A percentile compares a stretch with the other conserved stretches of the same genome.
phyloP scores from a whole-genome alignment of 1,140 invertebrate genomes.

The Trachymyrmex cornetzi region DNA sequence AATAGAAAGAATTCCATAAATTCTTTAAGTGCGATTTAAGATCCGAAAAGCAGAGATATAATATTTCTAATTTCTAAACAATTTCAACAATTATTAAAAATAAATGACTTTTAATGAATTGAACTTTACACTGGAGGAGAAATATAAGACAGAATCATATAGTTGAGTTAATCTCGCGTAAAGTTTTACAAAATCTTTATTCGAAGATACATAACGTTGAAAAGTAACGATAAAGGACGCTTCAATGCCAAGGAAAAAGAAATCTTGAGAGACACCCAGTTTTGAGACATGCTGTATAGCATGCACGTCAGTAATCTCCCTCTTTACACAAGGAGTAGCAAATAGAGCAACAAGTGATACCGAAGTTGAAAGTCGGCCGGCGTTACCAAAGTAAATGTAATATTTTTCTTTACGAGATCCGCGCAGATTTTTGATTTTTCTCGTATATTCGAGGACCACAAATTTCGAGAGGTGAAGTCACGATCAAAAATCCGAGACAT shows the following conservation, averaged over 20 bases:
- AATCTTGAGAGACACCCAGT: conserved; percentile 5
- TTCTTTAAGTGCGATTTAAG: background rate
- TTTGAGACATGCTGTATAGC: background rate
- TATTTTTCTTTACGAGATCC: conserved; percentile 50
- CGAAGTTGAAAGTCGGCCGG: conserved; percentile 47
- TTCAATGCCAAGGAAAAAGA: background rate
- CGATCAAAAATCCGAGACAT: conserved; percentile 18
- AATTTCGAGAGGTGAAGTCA: conserved; percentile 1
- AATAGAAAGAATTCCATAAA: background rate
- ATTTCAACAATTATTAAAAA: background rate
- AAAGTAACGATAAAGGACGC: background rate
- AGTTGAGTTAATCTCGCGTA: background rate
- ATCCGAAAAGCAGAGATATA: background rate
- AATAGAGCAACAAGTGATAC: conserved; percentile 63
- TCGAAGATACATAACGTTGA: background rate
- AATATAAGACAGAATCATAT: background rate
- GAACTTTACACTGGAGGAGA: background rate
- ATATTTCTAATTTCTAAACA: background rate
- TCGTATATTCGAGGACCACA: conserved; percentile 11
- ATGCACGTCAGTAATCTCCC: conserved; percentile 42
- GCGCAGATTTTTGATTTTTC: conserved; percentile 24
- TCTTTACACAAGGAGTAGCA: conserved; percentile 36
- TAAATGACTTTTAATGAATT: background rate
- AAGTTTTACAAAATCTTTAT: background rate
- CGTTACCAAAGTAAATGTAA: conserved; percentile 51